Evolutionary conservation across 2,113 vertebrate genomes (phyloP), one percentile per base, ranked within the genome.

Genomic region (Monarcha castaneiventris): DNA sequence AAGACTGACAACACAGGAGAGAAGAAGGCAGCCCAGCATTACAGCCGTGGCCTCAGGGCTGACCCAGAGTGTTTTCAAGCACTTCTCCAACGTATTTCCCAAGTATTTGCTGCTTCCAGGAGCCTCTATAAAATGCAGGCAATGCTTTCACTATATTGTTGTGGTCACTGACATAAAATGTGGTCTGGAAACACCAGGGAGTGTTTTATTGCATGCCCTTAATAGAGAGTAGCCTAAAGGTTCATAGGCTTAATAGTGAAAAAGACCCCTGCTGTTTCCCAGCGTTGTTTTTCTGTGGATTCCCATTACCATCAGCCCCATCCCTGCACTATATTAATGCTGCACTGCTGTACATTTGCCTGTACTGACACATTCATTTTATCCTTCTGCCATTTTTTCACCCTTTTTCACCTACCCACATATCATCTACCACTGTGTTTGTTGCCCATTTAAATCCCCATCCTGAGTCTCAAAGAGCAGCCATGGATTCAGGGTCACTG

Each of bases 121-220:
- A 79, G 67, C 61, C 85, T 69, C 79, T 62, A 43, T 72, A 64
- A 88, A 95, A 73, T 6, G 7, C 64, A 86, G 73, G 33, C 87
- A 49, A 46, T 20, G 17, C 29, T 80, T 87, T 78, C 64, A 39
- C 76, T 93, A 7, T 35, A 80, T 84, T 81, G 68, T 68, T 69
- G 25, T 66, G 85, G 85, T 68, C 94, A 84, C 48, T 75, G 56
- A 63, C 68, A 92, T 85, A 89, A 92, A 96, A 72, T 16, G 52
- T 30, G 39, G 15, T 83, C 75, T 91, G 75, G 48, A 80, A 94
- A 73, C 12, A 72, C 64, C 83, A 35, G 29, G 33, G 83, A 73
- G 66, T 93, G 85, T 78, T 96, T 97, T 94, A 95, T 86, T 81
- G 83, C 26, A 6, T 22, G 23, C 14, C 61, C 61, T 93, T 95